phyloP scores from a whole-genome alignment of 2,113 vertebrate genomes.

The Gobius niger region DNA sequence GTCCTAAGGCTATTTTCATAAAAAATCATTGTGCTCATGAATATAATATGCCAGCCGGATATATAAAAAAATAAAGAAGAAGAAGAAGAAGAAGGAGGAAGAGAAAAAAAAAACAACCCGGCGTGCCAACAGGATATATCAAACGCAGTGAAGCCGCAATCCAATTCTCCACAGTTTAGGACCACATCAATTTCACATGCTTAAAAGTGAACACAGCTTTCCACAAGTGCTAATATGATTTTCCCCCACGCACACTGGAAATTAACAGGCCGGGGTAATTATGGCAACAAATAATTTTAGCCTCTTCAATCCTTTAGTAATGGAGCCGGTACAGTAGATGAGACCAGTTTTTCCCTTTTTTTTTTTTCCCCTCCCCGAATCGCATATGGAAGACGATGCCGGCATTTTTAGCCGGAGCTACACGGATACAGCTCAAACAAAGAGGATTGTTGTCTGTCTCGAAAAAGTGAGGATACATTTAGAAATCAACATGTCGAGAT shows the following conservation, averaged over 20 bases:
- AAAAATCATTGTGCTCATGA: conserved; percentile 76
- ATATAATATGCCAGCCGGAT: conserved; percentile 70
- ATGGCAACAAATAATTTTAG: conserved; percentile 45
- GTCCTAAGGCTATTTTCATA: conserved; percentile 79
- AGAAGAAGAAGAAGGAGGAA: conserved; percentile 63
- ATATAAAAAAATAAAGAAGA: conserved; percentile 50
- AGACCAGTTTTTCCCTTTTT: too few species aligned
- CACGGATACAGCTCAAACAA: conserved; percentile 73
- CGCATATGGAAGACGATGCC: conserved; percentile 77
- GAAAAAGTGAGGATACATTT: conserved; percentile 74
- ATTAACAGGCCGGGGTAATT: conserved; percentile 49
- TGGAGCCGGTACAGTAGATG: conserved; percentile 65
- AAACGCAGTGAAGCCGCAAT: conserved; percentile 60
- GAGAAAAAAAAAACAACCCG: conserved; percentile 61
- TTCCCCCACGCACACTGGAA: conserved; percentile 25
- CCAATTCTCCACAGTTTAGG: conserved; percentile 67
- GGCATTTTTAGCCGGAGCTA: conserved; percentile 62
- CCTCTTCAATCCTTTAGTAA: conserved; percentile 32
- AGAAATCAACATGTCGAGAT: conserved; percentile 17
- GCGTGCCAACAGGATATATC: conserved; percentile 67
- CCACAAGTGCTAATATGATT: conserved; percentile 53
- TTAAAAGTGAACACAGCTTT: conserved; percentile 59
- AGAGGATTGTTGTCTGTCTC: conserved; percentile 43
- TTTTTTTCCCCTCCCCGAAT: conserved; percentile 69
- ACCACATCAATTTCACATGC: conserved; percentile 47